Evolutionary conservation across 2,888 invertebrate species (phyloP).

Genomic region (Leptothorax acervorum): DNA sequence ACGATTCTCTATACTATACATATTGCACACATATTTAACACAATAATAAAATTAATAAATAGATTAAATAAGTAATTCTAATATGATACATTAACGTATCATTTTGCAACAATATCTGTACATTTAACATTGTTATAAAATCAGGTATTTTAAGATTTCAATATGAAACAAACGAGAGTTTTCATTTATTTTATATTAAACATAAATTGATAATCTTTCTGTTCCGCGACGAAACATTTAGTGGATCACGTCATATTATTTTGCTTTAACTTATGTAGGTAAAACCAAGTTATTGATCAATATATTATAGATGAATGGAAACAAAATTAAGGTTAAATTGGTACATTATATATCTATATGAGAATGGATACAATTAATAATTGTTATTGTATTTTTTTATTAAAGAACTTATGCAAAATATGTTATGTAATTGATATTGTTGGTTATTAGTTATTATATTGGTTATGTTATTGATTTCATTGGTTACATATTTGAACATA

Average conservation of each 20-base stretch:
- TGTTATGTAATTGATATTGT: neutral
- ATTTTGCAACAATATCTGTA: neutral
- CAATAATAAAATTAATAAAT: slow-evolving; percentile 2
- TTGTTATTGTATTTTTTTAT: neutral
- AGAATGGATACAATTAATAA: neutral
- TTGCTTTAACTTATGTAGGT: neutral
- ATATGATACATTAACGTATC: neutral
- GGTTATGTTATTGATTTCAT: neutral
- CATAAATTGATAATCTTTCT: neutral
- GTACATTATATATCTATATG: neutral
- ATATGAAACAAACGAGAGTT: neutral
- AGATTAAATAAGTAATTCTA: neutral
- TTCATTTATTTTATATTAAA: neutral
- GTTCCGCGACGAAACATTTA: neutral
- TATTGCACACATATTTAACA: neutral
- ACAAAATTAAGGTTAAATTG: neutral
- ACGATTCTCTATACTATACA: too few relatives aligned
- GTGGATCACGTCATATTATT: neutral
- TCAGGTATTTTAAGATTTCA: neutral
- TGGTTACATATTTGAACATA: neutral
- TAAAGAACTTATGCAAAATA: neutral
- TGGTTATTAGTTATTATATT: neutral
- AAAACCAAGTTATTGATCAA: neutral
- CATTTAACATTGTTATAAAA: neutral
- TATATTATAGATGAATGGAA: neutral